Evolutionary conservation across 2,113 vertebrate genomes (phyloP).

Genomic region (Neopipo cinnamomea): DNA sequence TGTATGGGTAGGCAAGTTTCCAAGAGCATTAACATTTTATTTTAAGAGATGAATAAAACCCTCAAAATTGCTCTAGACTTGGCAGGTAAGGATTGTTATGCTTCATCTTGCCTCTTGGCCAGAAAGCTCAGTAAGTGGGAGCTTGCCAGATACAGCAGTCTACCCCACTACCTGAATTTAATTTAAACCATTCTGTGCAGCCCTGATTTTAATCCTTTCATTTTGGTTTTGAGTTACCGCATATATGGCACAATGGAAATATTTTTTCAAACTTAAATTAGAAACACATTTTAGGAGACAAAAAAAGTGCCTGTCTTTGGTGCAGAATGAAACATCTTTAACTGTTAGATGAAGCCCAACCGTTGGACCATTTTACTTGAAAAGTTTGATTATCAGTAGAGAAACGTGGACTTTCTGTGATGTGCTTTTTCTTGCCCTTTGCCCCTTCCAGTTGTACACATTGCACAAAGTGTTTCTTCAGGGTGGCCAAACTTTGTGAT

Average conservation of each 20-base stretch:
- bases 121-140: slow-evolving; percentile 43
- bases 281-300: slow-evolving; percentile 75
- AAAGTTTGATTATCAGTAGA: background rate
- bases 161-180: slow-evolving; percentile 80
- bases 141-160: slow-evolving; percentile 68
- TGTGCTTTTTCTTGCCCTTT: background rate
- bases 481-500: background rate
- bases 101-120: slow-evolving; percentile 67
- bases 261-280: slow-evolving; percentile 80
- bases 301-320: slow-evolving; percentile 51
- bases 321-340: slow-evolving; percentile 71
- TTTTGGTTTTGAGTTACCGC: slow-evolving; percentile 80
- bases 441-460: background rate
- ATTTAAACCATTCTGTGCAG: slow-evolving; percentile 81
- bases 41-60: slow-evolving; percentile 45
- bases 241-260: slow-evolving; percentile 81
- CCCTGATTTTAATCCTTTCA: slow-evolving; percentile 79
- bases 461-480: background rate
- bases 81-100: slow-evolving; percentile 63
- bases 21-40: slow-evolving; percentile 39
- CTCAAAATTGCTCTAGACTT: slow-evolving; percentile 44
- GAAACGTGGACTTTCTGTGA: background rate
- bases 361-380: slow-evolving; percentile 22
- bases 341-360: slow-evolving; percentile 54
- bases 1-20: slow-evolving; percentile 31